Base-by-base conservation (phyloP, 2,113 vertebrate genomes). In the Laticauda colubrina region DNA sequence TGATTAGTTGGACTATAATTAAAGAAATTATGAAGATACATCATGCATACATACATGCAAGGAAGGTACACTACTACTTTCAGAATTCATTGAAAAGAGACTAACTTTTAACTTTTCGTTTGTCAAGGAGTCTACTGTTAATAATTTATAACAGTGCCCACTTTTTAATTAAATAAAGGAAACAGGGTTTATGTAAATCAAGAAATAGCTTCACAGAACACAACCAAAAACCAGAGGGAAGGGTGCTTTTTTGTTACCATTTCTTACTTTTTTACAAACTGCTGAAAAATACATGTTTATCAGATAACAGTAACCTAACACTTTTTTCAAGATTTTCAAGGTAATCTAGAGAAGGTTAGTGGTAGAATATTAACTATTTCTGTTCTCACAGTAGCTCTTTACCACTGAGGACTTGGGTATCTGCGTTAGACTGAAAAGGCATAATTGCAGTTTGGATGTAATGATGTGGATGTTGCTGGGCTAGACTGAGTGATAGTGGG, bases 1-100 rank as follows among this genome's bases (percentile, higher is more conserved):
- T 98, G 97, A 98, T 98, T 98, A 98, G 98, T 97, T 97, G 95
- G 95, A 97, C 95, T 94, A 96, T 97, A 97, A 98, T 98, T 98
- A 98, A 97, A 98, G 97, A 98, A 97, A 98, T 98, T 97, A 96
- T 92, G 94, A 93, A 94, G 94, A 26, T 24, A 29, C 93, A 56
- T 18, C 54, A 55, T 18, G 20, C 18, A 55, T 18, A 6, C 18
- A 56, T 12, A 29, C 59, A 61, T 61, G 5, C 93, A 81, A 85
- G 29, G 54, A 89, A 2, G 29, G 90, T 64, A 18, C 75, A 90
- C 92, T 85, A 85, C 92, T 93, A 95, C 93, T 91, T 89, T 92
- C 85, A 54, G 34, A 89, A 91, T 93, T 94, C 93, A 93, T 92
- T 89, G 75, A 86, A 51, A 90, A 59, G 92, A 94, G 95, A 93